These are phyloP conservation scores for Platysternon megacephalum DNA, from an alignment of 2,113 vertebrate genomes.

Conservation along the genomic window DNA sequence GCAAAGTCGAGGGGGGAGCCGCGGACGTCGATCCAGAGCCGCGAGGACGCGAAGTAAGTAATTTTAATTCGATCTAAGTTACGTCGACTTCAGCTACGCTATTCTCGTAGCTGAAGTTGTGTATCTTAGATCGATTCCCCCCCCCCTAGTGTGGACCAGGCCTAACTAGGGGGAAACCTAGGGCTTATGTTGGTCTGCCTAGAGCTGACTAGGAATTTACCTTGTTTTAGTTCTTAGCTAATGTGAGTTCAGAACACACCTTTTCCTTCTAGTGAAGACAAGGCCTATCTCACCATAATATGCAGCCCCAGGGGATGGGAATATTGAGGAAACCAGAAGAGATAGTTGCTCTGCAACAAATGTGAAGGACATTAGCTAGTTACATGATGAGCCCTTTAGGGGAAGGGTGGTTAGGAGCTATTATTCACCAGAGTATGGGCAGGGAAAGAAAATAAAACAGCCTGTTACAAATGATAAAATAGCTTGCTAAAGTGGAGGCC, in stretches of 20 bases:
- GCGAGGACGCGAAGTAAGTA: no score
- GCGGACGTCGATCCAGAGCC: no score
- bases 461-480: conserved; percentile 62
- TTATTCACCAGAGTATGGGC: not conserved
- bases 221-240: not conserved
- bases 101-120: no score
- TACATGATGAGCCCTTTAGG: not conserved
- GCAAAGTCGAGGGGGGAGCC: no score
- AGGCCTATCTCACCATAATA: not conserved
- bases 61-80: no score
- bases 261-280: not conserved
- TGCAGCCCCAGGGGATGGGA: not conserved
- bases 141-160: no score
- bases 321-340: not conserved
- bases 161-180: not conserved
- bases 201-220: not conserved
- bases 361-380: not conserved
- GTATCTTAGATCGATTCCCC: no score
- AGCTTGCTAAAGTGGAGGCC: conserved; percentile 70
- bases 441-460: conserved; percentile 35
- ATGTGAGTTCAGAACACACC: not conserved
- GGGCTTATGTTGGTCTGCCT: not conserved
- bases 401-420: not conserved
- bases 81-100: no score
- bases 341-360: not conserved